Base-by-base conservation (phyloP, 1,140 invertebrate species). In the Nylanderia fulva region DNA sequence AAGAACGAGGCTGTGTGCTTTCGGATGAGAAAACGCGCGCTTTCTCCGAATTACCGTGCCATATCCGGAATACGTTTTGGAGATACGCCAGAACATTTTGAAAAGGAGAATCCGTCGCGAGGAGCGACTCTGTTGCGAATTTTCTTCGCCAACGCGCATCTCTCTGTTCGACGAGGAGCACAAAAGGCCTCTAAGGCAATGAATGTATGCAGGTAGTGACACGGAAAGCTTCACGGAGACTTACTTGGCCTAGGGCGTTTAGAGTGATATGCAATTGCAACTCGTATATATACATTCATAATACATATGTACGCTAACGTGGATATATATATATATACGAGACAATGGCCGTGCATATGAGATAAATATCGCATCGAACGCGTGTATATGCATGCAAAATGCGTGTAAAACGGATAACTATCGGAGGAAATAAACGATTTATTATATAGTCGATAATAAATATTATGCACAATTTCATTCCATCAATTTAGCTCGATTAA, bases 61-160 rank as follows among this genome's bases (percentile, higher is more conserved):
- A 58, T 79, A 69, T 88, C 85, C 45, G 77, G 74, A n/a, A 72
- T 76, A 60, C 85, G 66, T 86, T 88, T 64, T 86, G 87, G 90
- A 58, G 18, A 33, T 33, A 24, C 1, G 85, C 88, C 88, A 90
- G 63, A 69, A 74, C 66, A 77, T 58, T 69, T 74, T 58, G 66
- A 76, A 86, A 83, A 58, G 69, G 42, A n/a, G n/a, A 80, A 13
- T 11, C 15, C n/a, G n/a, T n/a, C n/a, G n/a, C n/a, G n/a, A n/a
- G 29, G 18, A 29, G 79, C n/a, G n/a, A n/a, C n/a, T n/a, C 56
- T 66, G 80, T 85, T 66, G 72, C 74, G 86, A 74, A 87, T 87
- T 85, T 88, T 87, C 86, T 87, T 79, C 42, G 80, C 63, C 24
- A 18, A 33, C 29, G 39, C 64, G 15, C 52, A 18, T 21, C 27